Conservation (phyloP, 2,888 invertebrate genomes). For the Lasioglossum morio region DNA sequence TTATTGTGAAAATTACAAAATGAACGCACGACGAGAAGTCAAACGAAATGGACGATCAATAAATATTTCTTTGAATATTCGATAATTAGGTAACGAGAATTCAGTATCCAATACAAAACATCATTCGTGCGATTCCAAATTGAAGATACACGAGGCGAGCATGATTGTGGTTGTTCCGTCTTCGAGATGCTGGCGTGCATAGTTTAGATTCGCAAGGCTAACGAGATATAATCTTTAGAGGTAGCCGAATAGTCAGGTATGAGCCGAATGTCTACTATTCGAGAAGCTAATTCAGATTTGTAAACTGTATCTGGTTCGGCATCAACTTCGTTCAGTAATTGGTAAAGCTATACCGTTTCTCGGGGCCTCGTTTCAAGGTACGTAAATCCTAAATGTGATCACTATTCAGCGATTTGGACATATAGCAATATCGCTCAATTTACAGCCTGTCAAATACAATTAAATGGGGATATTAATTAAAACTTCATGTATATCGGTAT, state of each 20-base stretch:
- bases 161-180: slow-evolving; percentile 48
- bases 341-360: slow-evolving; percentile 40
- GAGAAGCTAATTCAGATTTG: slow-evolving; percentile 55
- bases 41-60: neutral
- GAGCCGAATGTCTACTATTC: slow-evolving; percentile 54
- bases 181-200: slow-evolving; percentile 45
- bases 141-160: slow-evolving; percentile 37
- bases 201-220: slow-evolving; percentile 56
- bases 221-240: slow-evolving; percentile 54
- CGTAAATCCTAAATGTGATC: slow-evolving; percentile 21
- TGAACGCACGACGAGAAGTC: neutral
- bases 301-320: slow-evolving; percentile 20
- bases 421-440: slow-evolving; percentile 20
- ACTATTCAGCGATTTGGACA: neutral
- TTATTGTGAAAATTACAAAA: neutral
- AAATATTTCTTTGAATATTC: neutral
- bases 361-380: neutral
- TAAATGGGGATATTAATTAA: neutral
- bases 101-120: slow-evolving; percentile 13
- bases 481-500: neutral
- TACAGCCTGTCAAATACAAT: slow-evolving; percentile 1
- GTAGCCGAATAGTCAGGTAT: slow-evolving; percentile 33
- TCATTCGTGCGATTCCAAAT: slow-evolving; percentile 42
- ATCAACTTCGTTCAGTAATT: slow-evolving; percentile 43
- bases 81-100: neutral